Conservation (phyloP, 2,888 invertebrate genomes). For the Pegoplata infirma region DNA sequence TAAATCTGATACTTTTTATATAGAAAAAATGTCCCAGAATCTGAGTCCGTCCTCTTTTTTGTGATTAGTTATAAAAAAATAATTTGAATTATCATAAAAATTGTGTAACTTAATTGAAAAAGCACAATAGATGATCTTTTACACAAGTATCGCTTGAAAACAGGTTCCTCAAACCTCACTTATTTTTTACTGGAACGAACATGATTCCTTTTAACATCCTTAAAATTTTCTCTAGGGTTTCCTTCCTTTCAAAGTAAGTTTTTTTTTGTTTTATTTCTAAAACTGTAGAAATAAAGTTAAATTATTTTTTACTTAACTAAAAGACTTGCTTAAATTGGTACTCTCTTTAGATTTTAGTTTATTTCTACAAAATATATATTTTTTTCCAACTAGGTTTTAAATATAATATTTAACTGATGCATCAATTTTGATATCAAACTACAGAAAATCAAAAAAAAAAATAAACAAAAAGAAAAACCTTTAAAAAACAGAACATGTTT, state of each 20-base stretch:
- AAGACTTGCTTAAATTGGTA: not conserved
- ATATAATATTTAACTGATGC: conserved; percentile 45
- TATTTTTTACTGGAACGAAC: too few species aligned
- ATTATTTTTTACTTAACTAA: not conserved
- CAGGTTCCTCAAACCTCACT: too few species aligned
- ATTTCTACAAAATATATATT: not conserved
- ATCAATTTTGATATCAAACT: conserved; percentile 19
- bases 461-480: not conserved
- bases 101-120: too few species aligned
- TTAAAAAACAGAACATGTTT: not conserved
- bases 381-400: conserved; percentile 7
- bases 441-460: not conserved
- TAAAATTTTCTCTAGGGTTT: too few species aligned
- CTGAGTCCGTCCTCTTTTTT: too few species aligned
- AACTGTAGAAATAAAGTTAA: not conserved
- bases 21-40: too few species aligned
- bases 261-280: not conserved
- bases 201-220: too few species aligned
- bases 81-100: too few species aligned
- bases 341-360: not conserved
- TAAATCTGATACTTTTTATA: too few species aligned
- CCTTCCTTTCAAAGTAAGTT: not conserved
- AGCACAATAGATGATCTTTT: too few species aligned
- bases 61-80: too few species aligned
- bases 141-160: too few species aligned